Evolutionary conservation across 2,888 invertebrate species (phyloP), one percentile per base, ranked within the genome.

Genomic region (Allolobophora icterica): DNA sequence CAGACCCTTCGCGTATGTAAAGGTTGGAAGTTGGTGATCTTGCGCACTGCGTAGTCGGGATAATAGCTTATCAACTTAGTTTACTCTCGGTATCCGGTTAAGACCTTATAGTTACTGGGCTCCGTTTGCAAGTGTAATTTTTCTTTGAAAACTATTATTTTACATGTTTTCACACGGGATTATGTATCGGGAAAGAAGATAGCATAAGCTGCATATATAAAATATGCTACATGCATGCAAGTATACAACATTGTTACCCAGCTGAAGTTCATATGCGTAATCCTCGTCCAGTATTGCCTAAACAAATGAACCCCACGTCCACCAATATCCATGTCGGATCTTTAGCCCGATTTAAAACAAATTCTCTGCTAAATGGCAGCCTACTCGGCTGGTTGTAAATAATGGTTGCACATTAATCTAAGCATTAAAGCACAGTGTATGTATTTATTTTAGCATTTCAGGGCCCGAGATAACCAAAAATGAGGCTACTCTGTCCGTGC

Each of bases 371-470:
- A 71, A 71, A 71, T n/a, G 71, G 71, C 8, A 71, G 71, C 30
- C 71, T 71, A n/a, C 3, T 71, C 4, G n/a, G 71, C 4, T 30
- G 30, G 71, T 71, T 71, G 17, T 71, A 17, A 71, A n/a, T 71
- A 71, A 71, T 71, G 71, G 71, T n/a, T n/a, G n/a, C n/a, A n/a
- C n/a, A 71, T n/a, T n/a, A n/a, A 71, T 71, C 71, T 71, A 30
- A 71, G 71, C n/a, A 71, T n/a, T 8, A 71, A 71, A 30, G n/a
- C 30, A 71, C 30, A 11, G 15, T 71, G 2, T 71, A n/a, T 71
- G 8, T n/a, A 13, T n/a, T 17, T 52, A 2, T 52, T 52, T n/a
- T 8, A 71, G n/a, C n/a, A n/a, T 71, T 71, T n/a, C n/a, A 71
- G 71, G 71, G n/a, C n/a, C 71, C 71, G 1, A n/a, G 15, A 11